Base-by-base conservation (phyloP, 2,888 invertebrate species). In the Pyrgus malvae region DNA sequence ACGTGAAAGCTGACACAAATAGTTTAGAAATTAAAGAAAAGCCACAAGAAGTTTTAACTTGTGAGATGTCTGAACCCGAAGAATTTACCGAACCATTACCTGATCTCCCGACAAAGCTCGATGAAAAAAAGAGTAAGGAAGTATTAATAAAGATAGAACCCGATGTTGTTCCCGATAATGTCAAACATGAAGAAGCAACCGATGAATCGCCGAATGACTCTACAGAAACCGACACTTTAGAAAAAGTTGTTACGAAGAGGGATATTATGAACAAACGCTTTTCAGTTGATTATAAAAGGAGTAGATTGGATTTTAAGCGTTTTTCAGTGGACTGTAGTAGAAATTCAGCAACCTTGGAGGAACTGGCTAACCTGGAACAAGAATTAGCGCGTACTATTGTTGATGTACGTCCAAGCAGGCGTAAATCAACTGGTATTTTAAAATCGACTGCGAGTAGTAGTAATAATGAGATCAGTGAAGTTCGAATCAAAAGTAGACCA, bases 381-480 rank as follows among this genome's bases (percentile, higher is more conserved):
- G 83, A 89, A 61, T 67, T 90, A 59, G 82, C 85, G 11, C 77
- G 79, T n/a, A 84, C 87, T 6, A 89, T 88, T 58, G 71, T 88
- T 7, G 88, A 86, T 35, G 79, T 81, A 3, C 78, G 87, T 4
- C 77, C 78, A 1, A 72, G 68, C 4, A 77, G 89, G 49, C 83
- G 89, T 45, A 88, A 89, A 68, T 90, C 89, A n/a, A 75, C 80
- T 14, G 90, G 90, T 0, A 90, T 90, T 58, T 72, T 90, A 40
- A 90, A 90, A 63, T 85, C 87, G 1, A 83, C 86, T 4, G 79
- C 87, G 1, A 82, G 82, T 54, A 83, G 78, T 58, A 83, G 79
- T 57, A 80, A 70, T 56, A 80, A 78, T 56, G 82, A 80, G 27
- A 58, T 78, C 2, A 65, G 67, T 48, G 85, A 86, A 19, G 74